A percentile compares a stretch with the other conserved stretches of the same genome.
phyloP scores from a whole-genome alignment of 2,888 invertebrate genomes.

The Myopa tessellatipennis region DNA sequence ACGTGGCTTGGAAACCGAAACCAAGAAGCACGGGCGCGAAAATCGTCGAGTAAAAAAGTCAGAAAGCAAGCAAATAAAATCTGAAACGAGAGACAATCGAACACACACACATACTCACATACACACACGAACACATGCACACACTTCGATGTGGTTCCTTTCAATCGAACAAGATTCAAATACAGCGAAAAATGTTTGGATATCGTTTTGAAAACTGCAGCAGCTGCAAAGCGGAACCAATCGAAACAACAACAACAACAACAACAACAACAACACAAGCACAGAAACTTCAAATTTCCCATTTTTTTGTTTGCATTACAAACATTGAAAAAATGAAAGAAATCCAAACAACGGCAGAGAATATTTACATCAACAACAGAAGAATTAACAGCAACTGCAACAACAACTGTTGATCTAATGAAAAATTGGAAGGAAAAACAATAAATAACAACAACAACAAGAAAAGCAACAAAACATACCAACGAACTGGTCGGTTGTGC shows the following conservation, averaged over 20 bases:
- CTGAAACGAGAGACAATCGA: not conserved
- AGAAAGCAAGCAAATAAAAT: not conserved
- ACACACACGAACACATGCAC: not conserved
- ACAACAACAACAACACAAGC: not conserved
- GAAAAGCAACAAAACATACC: not conserved
- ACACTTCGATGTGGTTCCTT: not conserved
- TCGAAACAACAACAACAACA: not conserved
- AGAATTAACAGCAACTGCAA: not conserved
- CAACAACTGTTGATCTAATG: conserved; percentile 52
- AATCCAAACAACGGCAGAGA: conserved; percentile 24
- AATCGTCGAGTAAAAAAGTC: not conserved
- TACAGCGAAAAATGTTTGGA: too few species aligned
- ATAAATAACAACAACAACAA: not conserved
- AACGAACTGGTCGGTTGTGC: not conserved
- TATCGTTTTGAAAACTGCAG: not conserved
- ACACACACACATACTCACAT: not conserved
- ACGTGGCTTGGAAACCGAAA: not conserved
- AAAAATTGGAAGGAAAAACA: conserved; percentile 51
- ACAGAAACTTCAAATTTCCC: not conserved
- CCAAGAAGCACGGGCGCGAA: not conserved
- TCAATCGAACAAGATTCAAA: too few species aligned
- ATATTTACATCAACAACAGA: conserved; percentile 27
- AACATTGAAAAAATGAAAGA: not conserved
- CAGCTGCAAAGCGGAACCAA: conserved; percentile 5
- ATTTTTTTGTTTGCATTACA: not conserved